Evolutionary conservation across 1,140 invertebrate species (phyloP), one percentile per base, ranked within the genome.

Genomic region (Dryas iulia): DNA sequence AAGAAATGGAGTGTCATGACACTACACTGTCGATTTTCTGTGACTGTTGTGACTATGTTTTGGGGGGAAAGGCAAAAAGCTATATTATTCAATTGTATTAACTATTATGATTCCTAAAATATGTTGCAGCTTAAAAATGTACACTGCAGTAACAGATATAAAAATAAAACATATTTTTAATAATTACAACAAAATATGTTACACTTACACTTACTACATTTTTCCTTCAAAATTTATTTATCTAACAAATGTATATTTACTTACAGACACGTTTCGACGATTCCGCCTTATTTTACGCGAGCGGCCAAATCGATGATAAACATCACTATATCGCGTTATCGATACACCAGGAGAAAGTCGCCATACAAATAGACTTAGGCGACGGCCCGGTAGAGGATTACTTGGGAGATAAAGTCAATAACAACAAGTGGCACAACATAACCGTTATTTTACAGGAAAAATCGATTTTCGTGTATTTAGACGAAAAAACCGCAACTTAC

Each of bases 381-480:
- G 94, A 97, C 81, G 95, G 95, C 54, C 94, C 95, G 3, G 93
- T 96, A 14, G 92, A 94, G 14, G 94, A 94, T 0, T 92, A 94
- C n/a, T 86, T 97, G 4, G 96, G 96, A 0, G 90, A 94, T 63
- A 92, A 93, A 71, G 92, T 96, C 1, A 96, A 94, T 23, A 94
- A 95, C 59, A 95, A 96, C 76, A 93, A 95, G 71, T 98, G 97
- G 97, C 97, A 98, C 83, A 98, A 98, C 79, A 90, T 99, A 6
- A 98, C 97, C 0, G 96, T 98, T 54, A 93, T 95, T 35, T 96
- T 98, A 82, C 94, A 95, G 74, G 94, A 95, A 30, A 94, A 95
- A 66, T 92, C 92, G 1, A 94, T 98, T 0, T 92, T 93, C 68
- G 92, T 98, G 0, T 94, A 95, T 66, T 89, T 98, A 7, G 96